Percentiles rank a stretch among this genome's conserved stretches.
These are phyloP conservation scores for Taeniopygia guttata DNA, from an alignment of 2,797 vertebrate genomes.

Conservation along the genomic window DNA sequence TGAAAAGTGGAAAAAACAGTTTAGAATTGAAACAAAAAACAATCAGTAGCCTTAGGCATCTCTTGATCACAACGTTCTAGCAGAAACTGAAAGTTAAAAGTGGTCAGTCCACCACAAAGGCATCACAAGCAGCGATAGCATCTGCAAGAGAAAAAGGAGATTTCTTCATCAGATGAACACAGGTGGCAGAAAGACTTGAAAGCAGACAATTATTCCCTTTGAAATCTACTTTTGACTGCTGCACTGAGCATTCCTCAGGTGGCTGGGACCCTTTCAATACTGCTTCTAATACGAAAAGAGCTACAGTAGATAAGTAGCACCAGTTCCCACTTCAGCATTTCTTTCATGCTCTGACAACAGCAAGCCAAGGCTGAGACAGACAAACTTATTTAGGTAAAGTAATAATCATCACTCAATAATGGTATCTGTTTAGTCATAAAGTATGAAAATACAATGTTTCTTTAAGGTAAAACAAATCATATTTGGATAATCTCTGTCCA, in stretches of 20 bases:
- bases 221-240: conserved; percentile 35
- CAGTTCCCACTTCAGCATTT: neutral
- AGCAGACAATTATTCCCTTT: conserved; percentile 9
- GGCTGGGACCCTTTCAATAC: conserved; percentile 10
- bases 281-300: neutral
- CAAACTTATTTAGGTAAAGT: neutral
- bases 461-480: neutral
- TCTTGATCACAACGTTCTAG: neutral
- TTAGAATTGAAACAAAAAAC: neutral
- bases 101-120: neutral
- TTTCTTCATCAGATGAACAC: conserved; percentile 14
- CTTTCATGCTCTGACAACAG: neutral
- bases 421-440: neutral
- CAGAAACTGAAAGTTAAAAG: neutral
- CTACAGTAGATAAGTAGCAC: neutral
- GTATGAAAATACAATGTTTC: neutral
- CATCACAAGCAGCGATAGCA: neutral
- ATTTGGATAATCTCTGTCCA: neutral
- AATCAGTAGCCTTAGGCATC: neutral
- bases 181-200: conserved; percentile 15
- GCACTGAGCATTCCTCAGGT: conserved; percentile 23
- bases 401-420: neutral
- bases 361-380: neutral
- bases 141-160: neutral
- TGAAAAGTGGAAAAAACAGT: neutral